A percentile compares a stretch with the other conserved stretches of the same genome.
These are phyloP conservation scores for Pseudorectes ferrugineus DNA, from an alignment of 2,113 vertebrate genomes.

Conservation along the genomic window DNA sequence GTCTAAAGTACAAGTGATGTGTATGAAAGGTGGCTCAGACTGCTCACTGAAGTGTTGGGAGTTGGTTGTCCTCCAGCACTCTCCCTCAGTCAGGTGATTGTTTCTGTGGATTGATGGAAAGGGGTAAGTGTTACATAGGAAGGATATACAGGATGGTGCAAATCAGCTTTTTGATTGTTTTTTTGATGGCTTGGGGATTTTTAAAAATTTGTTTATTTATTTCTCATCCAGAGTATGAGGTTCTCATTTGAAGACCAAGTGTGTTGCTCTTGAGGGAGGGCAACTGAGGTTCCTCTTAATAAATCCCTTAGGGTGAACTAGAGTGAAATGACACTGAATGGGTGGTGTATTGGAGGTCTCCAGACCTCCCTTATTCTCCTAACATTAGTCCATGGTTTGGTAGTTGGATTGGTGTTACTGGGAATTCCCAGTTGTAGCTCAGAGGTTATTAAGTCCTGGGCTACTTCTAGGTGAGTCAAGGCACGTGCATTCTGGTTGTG, in stretches of 20 bases:
- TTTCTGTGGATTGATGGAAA: neutral
- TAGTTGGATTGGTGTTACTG: neutral
- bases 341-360: neutral
- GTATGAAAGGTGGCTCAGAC: neutral
- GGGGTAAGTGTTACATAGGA: neutral
- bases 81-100: neutral
- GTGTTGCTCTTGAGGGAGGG: neutral
- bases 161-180: neutral
- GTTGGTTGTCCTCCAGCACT: neutral
- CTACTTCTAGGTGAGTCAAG: neutral
- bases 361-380: neutral
- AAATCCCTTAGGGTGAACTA: neutral
- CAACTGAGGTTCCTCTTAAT: neutral
- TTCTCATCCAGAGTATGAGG: neutral
- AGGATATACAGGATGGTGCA: neutral
- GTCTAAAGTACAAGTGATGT: neutral
- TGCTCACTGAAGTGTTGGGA: neutral
- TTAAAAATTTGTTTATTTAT: neutral
- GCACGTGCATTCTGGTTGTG: rapidly evolving
- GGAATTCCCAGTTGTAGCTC: neutral
- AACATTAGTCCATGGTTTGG: neutral
- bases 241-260: neutral
- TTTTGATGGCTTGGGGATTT: no score
- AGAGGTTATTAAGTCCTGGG: neutral
- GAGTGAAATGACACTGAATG: rapidly evolving